Percentiles rank a stretch among this genome's conserved stretches.
Conservation (phyloP, 2,797 vertebrate species). For the Galagoides demidoff region DNA sequence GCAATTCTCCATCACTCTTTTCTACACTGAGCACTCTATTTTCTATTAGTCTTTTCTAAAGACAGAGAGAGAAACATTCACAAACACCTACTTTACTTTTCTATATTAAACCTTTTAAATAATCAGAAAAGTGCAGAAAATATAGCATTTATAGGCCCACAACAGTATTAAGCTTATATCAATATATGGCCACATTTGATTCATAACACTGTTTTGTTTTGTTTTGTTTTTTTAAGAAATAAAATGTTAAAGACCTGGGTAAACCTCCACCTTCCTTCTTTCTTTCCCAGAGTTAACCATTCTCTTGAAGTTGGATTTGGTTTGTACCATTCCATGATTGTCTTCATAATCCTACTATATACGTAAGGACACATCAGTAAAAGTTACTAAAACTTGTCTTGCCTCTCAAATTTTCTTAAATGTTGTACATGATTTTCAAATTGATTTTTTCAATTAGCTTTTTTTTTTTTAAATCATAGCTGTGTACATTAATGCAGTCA, state of each 20-base stretch:
- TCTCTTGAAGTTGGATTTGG: neutral
- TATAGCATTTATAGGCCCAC: neutral
- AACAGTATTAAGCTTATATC: slow-evolving; percentile 4
- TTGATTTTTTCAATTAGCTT: neutral
- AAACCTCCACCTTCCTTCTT: neutral
- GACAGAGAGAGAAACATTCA: neutral
- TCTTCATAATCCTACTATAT: neutral
- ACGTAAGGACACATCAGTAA: neutral
- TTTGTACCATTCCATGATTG: neutral
- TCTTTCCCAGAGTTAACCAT: neutral
- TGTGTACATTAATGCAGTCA: too few species aligned
- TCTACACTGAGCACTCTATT: neutral
- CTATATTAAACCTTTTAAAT: slow-evolving; percentile 10
- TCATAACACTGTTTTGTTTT: neutral
- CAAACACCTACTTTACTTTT: neutral
- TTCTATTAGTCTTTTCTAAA: neutral
- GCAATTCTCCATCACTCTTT: neutral
- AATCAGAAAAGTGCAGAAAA: neutral
- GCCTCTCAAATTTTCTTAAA: neutral
- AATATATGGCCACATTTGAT: neutral
- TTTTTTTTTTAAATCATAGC: neutral
- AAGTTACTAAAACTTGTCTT: neutral
- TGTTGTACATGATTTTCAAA: neutral
- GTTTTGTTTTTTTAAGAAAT: slow-evolving; percentile 5
- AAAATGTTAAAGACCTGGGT: neutral